Base-by-base conservation (phyloP, 1,140 invertebrate species). In the Nixonia krombeini region DNA sequence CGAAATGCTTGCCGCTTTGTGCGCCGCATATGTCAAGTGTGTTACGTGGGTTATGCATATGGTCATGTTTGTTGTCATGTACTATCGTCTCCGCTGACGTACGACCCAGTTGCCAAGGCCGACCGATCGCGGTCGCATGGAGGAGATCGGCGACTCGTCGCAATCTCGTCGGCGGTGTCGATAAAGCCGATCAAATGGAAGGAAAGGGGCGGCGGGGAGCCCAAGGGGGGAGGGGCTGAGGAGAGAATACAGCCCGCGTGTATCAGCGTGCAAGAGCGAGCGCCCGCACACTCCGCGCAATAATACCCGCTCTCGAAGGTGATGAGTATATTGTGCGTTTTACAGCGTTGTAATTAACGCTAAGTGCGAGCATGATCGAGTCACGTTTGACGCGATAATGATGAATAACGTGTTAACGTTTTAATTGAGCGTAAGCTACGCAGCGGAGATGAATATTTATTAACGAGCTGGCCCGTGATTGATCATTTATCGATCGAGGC, bases 31-130 rank as follows among this genome's bases (percentile, higher is more conserved):
- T 65, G 70, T 73, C 65, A 76, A 72, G 59, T 75, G 49, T 72
- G 68, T 74, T 73, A 69, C 65, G 65, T 70, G 71, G 58, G 68
- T 74, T 70, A 77, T 72, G 52, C 65, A 47, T 55, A 62, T 50
- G 70, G 51, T 45, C 68, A 72, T 58, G 64, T 69, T 63, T 71
- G 47, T 65, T 55, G 35, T 64, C 59, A 57, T 72, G 62, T 40
- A 67, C 69, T 68, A 64, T 72, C 65, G 64, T 66, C 66, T 72
- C 42, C 40, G 31, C 64, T 74, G 63, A 73, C 70, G 69, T 56
- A 67, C 73, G 74, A 76, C 76, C 74, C 66, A 80, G 70, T 78
- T 80, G 58, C 38, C 71, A 70, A 70, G 58, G 58, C 56, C 52
- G 55, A 38, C 21, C 40, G 40, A 69, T 68, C 46, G 41, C 40